Conservation (phyloP, 2,113 vertebrate genomes). For the Herpetotheres cachinnans region DNA sequence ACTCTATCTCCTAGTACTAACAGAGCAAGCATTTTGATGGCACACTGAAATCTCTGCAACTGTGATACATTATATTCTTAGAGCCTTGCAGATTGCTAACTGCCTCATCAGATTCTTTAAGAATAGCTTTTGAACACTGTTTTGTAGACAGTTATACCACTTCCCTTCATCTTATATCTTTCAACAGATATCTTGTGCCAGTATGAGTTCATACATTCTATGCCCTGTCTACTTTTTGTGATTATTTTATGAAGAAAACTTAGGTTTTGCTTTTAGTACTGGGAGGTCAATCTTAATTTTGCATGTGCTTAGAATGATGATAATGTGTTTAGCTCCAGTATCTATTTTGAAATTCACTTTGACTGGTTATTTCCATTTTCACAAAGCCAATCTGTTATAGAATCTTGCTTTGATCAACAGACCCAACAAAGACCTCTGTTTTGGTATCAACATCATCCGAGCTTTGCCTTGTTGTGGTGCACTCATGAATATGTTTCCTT, state of each 20-base stretch:
- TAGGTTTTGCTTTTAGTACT: constrained; percentile 7
- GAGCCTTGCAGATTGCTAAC: constrained; percentile 58
- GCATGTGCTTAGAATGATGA: constrained; percentile 33
- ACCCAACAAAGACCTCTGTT: constrained; percentile 67
- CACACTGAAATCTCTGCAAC: constrained; percentile 54
- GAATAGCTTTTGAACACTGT: constrained; percentile 50
- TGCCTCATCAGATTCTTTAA: constrained; percentile 52
- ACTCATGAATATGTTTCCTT: constrained; percentile 67
- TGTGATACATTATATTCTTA: constrained; percentile 55
- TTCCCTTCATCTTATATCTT: constrained; percentile 33
- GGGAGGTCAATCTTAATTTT: constrained; percentile 58
- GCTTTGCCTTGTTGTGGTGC: constrained; percentile 67
- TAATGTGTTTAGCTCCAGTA: constrained; percentile 49
- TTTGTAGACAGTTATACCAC: constrained; percentile 49
- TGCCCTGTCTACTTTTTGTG: constrained; percentile 24
- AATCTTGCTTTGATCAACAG: constrained; percentile 70
- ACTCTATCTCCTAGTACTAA: constrained; percentile 34
- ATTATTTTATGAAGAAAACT: constrained; percentile 5
- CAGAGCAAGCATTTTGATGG: constrained; percentile 48
- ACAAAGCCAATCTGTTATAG: constrained; percentile 67
- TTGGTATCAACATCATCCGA: constrained; percentile 67
- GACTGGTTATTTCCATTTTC: constrained; percentile 70
- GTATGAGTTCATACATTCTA: constrained; percentile 2
- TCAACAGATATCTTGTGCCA: constrained; percentile 53
- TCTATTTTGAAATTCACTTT: constrained; percentile 67